A percentile compares a stretch with the other conserved stretches of the same genome.
These are phyloP conservation scores for Hestina assimilis DNA, from an alignment of 1,140 invertebrate species.

Conservation along the genomic window DNA sequence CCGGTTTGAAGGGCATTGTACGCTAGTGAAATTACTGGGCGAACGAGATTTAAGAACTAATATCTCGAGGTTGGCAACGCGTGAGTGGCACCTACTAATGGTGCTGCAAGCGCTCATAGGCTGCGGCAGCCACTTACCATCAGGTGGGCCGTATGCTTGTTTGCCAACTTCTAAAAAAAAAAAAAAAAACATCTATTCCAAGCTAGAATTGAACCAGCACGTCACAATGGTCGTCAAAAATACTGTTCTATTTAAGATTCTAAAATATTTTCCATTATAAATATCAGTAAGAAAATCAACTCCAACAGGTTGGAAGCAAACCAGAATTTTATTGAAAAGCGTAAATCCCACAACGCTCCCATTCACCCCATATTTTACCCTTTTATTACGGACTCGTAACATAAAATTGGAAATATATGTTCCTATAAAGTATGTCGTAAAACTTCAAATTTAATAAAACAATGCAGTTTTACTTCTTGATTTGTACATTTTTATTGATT, in stretches of 20 bases:
- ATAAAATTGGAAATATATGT: conserved; percentile 32
- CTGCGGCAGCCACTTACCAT: no score
- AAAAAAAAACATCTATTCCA: no score
- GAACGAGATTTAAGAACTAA: no score
- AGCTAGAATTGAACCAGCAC: no score
- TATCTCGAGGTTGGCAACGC: no score
- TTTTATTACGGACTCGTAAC: conserved; percentile 30
- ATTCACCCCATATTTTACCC: conserved; percentile 30
- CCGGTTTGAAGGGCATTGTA: no score
- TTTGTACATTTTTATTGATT: background rate
- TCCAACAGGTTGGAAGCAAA: conserved; percentile 18
- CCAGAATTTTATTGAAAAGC: conserved; percentile 31
- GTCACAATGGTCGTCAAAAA: no score
- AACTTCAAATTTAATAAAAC: conserved; percentile 34
- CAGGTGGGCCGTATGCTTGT: no score
- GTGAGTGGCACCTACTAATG: no score
- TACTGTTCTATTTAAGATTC: background rate
- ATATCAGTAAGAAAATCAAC: background rate
- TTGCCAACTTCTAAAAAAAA: no score
- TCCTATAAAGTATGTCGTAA: conserved; percentile 30
- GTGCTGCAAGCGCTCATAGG: no score
- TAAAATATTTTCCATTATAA: background rate
- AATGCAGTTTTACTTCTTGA: conserved; percentile 14
- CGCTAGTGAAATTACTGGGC: no score
- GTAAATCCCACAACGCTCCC: conserved; percentile 28